These are phyloP conservation scores for Fragum whitleyi DNA, from an alignment of 2,888 invertebrate genomes.

Conservation along the genomic window DNA sequence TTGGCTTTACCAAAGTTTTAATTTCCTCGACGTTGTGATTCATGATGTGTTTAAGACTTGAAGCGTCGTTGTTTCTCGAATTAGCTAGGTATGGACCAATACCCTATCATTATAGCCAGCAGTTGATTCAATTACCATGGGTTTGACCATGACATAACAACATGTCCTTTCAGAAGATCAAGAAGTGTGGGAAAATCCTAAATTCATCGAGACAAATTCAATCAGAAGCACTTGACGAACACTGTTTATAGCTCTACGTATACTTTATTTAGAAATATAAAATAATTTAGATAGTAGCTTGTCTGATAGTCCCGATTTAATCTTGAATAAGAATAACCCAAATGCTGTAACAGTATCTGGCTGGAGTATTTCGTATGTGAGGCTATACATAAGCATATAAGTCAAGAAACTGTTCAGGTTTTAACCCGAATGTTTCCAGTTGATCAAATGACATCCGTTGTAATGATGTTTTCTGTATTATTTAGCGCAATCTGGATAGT, in stretches of 20 bases:
- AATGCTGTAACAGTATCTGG: constrained; percentile 39
- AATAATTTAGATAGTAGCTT: constrained; percentile 49
- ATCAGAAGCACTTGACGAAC: constrained; percentile 40
- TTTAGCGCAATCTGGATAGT: background rate
- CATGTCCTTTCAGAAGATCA: constrained; percentile 54
- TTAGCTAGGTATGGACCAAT: constrained; percentile 56
- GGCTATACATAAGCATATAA: background rate
- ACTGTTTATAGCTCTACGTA: constrained; percentile 44
- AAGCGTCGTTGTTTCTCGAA: constrained; percentile 55
- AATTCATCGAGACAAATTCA: constrained; percentile 39
- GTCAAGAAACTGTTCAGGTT: constrained; percentile 35
- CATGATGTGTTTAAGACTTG: constrained; percentile 57
- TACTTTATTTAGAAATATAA: constrained; percentile 42
- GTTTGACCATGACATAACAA: constrained; percentile 55
- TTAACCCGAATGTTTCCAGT: constrained; percentile 43
- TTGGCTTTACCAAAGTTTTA: constrained; percentile 39
- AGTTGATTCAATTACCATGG: constrained; percentile 58
- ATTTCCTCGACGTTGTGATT: constrained; percentile 54
- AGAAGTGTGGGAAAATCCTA: constrained; percentile 40
- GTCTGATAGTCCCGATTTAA: constrained; percentile 50
- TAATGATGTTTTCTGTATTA: background rate
- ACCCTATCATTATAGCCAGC: constrained; percentile 54
- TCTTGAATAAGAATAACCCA: constrained; percentile 52
- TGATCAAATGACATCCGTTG: constrained; percentile 22
- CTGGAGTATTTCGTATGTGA: constrained; percentile 36